Percentiles rank a stretch among this genome's conserved stretches.
Evolutionary conservation across 1,140 invertebrate species (phyloP).

Genomic region (Laupala kohalensis): DNA sequence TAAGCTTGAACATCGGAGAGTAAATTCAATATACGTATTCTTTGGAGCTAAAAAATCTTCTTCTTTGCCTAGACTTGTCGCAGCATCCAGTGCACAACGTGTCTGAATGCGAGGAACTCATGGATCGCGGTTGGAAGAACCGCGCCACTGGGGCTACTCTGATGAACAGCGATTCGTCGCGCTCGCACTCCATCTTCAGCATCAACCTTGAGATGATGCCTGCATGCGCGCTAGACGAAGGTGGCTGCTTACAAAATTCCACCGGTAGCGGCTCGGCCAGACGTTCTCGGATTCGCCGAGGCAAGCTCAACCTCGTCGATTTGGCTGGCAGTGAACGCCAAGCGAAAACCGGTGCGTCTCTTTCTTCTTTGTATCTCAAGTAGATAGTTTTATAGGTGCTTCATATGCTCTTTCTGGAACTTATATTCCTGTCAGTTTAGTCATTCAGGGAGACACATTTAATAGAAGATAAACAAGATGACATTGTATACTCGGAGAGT

Average conservation of each 20-base stretch:
- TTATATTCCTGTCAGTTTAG: too few species aligned
- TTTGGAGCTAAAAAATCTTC: too few species aligned
- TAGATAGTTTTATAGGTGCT: too few species aligned
- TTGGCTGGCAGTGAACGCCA: conserved; percentile 80
- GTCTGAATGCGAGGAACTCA: conserved; percentile 54
- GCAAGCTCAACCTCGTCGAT: conserved; percentile 83
- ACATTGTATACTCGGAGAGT: too few species aligned
- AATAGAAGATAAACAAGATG: too few species aligned
- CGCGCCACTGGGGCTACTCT: conserved; percentile 62
- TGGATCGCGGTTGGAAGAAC: conserved; percentile 61
- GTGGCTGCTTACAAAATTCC: not conserved
- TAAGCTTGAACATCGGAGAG: too few species aligned
- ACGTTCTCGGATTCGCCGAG: conserved; percentile 39
- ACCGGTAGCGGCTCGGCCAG: not conserved
- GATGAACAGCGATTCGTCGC: conserved; percentile 77
- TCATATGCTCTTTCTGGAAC: too few species aligned
- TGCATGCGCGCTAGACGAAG: conserved; percentile 20
- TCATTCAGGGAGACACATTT: too few species aligned
- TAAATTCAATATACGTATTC: too few species aligned
- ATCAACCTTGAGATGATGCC: conserved; percentile 68
- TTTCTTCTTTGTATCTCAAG: not conserved
- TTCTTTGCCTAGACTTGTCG: conserved; percentile 41
- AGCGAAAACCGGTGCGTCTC: conserved; percentile 50
- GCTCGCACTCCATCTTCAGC: conserved; percentile 85
- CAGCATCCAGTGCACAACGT: conserved; percentile 65